Base-by-base conservation (phyloP, 2,113 vertebrate species). In the Nymphicus hollandicus region DNA sequence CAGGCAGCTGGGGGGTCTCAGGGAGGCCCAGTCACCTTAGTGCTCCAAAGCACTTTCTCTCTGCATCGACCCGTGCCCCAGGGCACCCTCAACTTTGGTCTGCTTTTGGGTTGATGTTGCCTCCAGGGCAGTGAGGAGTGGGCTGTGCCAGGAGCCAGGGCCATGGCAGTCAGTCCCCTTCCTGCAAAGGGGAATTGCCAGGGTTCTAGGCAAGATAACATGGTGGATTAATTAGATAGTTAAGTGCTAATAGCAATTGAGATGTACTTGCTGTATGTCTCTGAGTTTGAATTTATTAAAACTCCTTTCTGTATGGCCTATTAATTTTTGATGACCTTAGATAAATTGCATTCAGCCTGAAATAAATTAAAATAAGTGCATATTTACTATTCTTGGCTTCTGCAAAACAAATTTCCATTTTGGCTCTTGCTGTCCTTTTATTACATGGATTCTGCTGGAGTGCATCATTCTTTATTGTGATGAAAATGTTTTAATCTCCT, bases 291-390 rank as follows among this genome's bases (percentile, higher is more conserved):
- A 88, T 94, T 96, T 95, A 95, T 96, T 95, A 97, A 91, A 92
- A 70, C 92, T 94, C 60, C 60, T 92, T 92, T 95, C 68, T 91
- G 41, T 84, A 93, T 73, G 90, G 90, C 89, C 92, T 96, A 97
- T 97, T 96, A 94, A 97, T 97, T 96, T 97, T 97, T 97, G 90
- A 97, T 96, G 94, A 93, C 91, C 95, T 94, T 63, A 92, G 93
- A 97, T 95, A 95, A 97, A 95, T 96, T 95, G 85, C 71, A 70
- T 91, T 81, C 68, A 83, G 78, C 86, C 69, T 53, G 76, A 87
- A 97, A 95, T 96, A 95, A 97, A 97, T 97, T 94, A 95, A 93
- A 95, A 93, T 87, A 96, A 96, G 91, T 94, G 85, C 85, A 70
- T 94, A 97, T 90, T 93, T 91, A 73, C 91, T 93, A 69, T 94